Percentiles rank a stretch among this genome's conserved stretches.
Conservation (phyloP, 2,888 invertebrate species). For the Beris morrisii region DNA sequence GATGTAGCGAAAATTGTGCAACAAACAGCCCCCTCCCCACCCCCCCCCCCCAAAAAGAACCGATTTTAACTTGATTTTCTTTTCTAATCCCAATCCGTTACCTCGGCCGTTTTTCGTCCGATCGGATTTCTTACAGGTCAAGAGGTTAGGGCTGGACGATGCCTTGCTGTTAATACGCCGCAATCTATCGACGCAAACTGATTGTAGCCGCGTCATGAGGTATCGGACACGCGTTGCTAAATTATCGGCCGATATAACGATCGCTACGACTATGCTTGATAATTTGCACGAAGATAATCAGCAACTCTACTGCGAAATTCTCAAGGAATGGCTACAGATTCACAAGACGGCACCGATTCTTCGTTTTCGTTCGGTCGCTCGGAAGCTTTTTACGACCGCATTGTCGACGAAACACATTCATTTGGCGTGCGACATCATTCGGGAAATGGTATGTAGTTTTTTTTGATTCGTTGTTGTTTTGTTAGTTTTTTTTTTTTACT, state of each 20-base stretch:
- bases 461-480: background rate
- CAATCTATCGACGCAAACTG: background rate
- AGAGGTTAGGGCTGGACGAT: background rate
- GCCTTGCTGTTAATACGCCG: conserved; percentile 27
- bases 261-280: conserved; percentile 30
- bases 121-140: too few relatives aligned
- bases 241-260: conserved; percentile 25
- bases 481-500: background rate
- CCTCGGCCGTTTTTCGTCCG: too few relatives aligned
- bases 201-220: conserved; percentile 13
- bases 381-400: conserved; percentile 33
- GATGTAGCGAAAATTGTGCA: too few relatives aligned
- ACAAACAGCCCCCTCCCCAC: too few relatives aligned
- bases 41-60: too few relatives aligned
- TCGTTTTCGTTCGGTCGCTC: conserved; percentile 31
- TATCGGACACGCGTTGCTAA: conserved; percentile 31
- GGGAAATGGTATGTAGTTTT: conserved; percentile 34
- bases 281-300: conserved; percentile 25
- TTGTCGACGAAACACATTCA: conserved; percentile 31
- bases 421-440: conserved; percentile 33
- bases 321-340: conserved; percentile 32
- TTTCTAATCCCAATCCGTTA: too few relatives aligned
- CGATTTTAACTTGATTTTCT: too few relatives aligned
- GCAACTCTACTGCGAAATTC: conserved; percentile 30
- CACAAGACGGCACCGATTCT: conserved; percentile 17